Evolutionary conservation across 2,797 vertebrate genomes (phyloP), one percentile per base, ranked within the genome.

Genomic region (Tinamus major): DNA sequence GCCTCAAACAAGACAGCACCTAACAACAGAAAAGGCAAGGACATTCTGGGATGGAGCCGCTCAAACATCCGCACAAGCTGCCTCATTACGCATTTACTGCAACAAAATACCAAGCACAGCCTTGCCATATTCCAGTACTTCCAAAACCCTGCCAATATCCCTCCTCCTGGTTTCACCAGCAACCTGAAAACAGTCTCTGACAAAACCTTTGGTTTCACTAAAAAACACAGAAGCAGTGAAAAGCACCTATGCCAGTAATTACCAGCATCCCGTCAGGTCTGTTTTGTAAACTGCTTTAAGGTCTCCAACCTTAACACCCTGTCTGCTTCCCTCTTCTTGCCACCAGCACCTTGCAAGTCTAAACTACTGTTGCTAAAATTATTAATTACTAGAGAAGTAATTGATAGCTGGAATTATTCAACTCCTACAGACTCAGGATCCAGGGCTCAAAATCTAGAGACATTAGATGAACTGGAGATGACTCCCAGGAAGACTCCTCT

Each of bases 401-500:
- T 24, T 46, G 27, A 48, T 2, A 63, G 84, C 56, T 84, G 67
- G 35, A 70, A 84, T 81, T 29, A 48, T 14, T 1, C 10, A 18
- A 72, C 24, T 85, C 55, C 53, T 74, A 41, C 77, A 74, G 64
- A 74, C 64, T 87, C 48, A 5, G 23, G 44, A 94, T 31, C 51
- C 56, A 58, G 77, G 41, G 29, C 33, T 64, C 75, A 74, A 58
- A 92, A 59, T 51, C 33, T 33, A 20, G 83, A 85, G 44, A 35
- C 55, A 55, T 37, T 0, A 0, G 85, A 89, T 35, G 79, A 87
- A 85, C 56, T 48, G 79, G 69, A 37, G 59, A 29, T 4, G 0
- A 72, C 68, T 83, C 26, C 68, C 75, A 83, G 63, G 72, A 88
- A 84, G 61, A 65, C 63, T 70, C 91, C 76, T 78, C 42, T 78